These are phyloP conservation scores for Drosophila rubida DNA, from an alignment of 2,888 invertebrate species.

Conservation along the genomic window DNA sequence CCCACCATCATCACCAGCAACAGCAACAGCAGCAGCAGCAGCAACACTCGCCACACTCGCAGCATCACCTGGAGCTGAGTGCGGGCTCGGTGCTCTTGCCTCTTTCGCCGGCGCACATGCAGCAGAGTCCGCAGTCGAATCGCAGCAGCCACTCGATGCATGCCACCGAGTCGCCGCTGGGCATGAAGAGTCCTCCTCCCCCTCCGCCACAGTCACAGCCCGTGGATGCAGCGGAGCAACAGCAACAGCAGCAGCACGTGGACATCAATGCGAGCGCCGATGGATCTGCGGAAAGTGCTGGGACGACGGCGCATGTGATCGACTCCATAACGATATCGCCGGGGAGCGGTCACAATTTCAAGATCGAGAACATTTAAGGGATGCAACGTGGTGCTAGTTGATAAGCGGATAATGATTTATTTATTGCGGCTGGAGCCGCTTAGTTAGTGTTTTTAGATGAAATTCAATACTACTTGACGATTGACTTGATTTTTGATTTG, in stretches of 20 bases:
- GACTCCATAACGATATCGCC: slow-evolving; percentile 84
- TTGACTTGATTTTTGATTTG: slow-evolving; percentile 33
- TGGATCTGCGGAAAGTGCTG: slow-evolving; percentile 49
- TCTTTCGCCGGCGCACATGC: slow-evolving; percentile 68
- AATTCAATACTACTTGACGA: slow-evolving; percentile 44
- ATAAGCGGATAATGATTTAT: slow-evolving; percentile 39
- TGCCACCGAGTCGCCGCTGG: slow-evolving; percentile 62
- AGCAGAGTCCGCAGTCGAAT: slow-evolving; percentile 81
- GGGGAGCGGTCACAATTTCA: slow-evolving; percentile 82
- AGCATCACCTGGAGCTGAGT: slow-evolving; percentile 65
- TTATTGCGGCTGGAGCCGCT: slow-evolving; percentile 65
- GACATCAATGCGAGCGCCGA: slow-evolving; percentile 59
- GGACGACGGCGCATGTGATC: slow-evolving; percentile 80
- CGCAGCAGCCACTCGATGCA: slow-evolving; percentile 74
- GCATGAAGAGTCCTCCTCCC: slow-evolving; percentile 68
- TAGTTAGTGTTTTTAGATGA: slow-evolving; percentile 70
- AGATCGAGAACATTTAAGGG: slow-evolving; percentile 84
- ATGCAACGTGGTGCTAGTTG: slow-evolving; percentile 26
- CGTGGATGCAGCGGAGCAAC: slow-evolving; percentile 24
- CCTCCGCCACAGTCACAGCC: slow-evolving; percentile 10
- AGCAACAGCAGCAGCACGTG: slow-evolving; percentile 43
- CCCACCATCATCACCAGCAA: slow-evolving; percentile 57
- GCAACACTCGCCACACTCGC: slow-evolving; percentile 69
- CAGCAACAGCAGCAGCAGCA: slow-evolving; percentile 61
- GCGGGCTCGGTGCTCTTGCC: slow-evolving; percentile 61